Base-by-base conservation (phyloP, 2,797 vertebrate species). In the Remorina albescens region DNA sequence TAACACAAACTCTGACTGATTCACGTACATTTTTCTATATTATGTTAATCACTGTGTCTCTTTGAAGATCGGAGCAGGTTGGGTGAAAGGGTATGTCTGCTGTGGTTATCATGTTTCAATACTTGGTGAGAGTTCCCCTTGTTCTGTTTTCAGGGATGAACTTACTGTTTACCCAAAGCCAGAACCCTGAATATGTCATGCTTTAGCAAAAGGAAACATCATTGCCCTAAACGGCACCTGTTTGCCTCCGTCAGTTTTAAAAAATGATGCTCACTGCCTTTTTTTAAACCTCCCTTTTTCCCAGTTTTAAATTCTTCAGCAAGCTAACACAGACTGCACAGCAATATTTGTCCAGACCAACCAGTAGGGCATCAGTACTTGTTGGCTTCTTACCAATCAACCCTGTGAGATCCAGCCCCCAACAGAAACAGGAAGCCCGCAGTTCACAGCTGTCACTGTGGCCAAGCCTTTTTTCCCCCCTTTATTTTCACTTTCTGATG, bases 91-190 rank as follows among this genome's bases (percentile, higher is more conserved):
- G 39, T 39, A 25, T 0, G 23, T 28, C 47, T 42, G 51, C 58
- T 28, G 51, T 32, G 8, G 67, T 78, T 55, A 19, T 90, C 70
- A 0, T 44, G 49, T 91, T 81, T 82, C 84, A 70, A 18, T 19
- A 12, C 16, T 82, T 71, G 76, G 41, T 73, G 82, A 83, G 84
- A 89, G 80, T 83, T 86, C 19, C 85, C 82, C 67, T 61, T 0
- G 13, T 37, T 63, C 54, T 66, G 34, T 70, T 82, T 81, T 82
- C 63, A 84, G 50, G 76, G 57, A 76, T 53, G 63, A 32, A 23
- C 59, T 77, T 30, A n/a, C 42, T 61, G 67, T 56, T 66, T 76
- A 76, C 77, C 80, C 69, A 84, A 80, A 78, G 51, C 67, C 50
- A n/a, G n/a, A n/a, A n/a, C n/a, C n/a, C n/a, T n/a, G n/a, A n/a